Percentiles rank a stretch among this genome's conserved stretches.
These are phyloP conservation scores for Blastobasis adustella DNA, from an alignment of 2,888 invertebrate species.

Conservation along the genomic window DNA sequence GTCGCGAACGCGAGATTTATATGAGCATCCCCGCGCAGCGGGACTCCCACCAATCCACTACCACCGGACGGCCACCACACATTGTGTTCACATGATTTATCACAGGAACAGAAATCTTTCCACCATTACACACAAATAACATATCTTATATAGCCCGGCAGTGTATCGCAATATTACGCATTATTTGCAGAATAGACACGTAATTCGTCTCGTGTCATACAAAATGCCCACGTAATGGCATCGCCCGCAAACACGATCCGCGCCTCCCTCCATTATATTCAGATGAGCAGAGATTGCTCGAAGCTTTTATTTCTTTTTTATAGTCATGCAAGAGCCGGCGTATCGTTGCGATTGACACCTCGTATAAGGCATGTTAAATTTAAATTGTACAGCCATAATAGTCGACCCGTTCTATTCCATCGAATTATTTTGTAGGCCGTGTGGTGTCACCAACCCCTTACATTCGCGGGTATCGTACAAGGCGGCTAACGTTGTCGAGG, in stretches of 20 bases:
- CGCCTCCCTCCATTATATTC: slow-evolving; percentile 64
- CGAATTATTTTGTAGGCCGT: too few relatives aligned
- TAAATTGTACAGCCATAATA: too few relatives aligned
- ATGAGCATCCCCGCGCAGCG: slow-evolving; percentile 4
- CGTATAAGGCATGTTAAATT: neutral
- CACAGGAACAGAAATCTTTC: neutral
- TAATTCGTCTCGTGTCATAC: slow-evolving; percentile 18
- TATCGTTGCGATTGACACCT: neutral
- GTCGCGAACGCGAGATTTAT: slow-evolving; percentile 7
- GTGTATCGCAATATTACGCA: neutral
- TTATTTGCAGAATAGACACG: slow-evolving; percentile 8
- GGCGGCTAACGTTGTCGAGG: too few relatives aligned
- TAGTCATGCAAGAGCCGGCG: slow-evolving; percentile 15
- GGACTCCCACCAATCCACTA: slow-evolving; percentile 1
- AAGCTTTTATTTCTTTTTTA: slow-evolving; percentile 23
- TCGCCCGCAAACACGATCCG: slow-evolving; percentile 37
- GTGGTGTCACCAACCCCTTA: too few relatives aligned
- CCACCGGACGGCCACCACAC: slow-evolving; percentile 3
- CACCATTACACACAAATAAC: too few relatives aligned
- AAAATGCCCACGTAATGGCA: slow-evolving; percentile 47
- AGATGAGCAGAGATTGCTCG: slow-evolving; percentile 51
- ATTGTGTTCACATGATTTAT: slow-evolving; percentile 7
- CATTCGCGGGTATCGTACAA: too few relatives aligned
- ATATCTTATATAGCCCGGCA: too few relatives aligned
- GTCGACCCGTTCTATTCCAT: too few relatives aligned